Conservation (phyloP, 35 echinoderm and acorn worm genomes). For the Ptychodera flava region DNA sequence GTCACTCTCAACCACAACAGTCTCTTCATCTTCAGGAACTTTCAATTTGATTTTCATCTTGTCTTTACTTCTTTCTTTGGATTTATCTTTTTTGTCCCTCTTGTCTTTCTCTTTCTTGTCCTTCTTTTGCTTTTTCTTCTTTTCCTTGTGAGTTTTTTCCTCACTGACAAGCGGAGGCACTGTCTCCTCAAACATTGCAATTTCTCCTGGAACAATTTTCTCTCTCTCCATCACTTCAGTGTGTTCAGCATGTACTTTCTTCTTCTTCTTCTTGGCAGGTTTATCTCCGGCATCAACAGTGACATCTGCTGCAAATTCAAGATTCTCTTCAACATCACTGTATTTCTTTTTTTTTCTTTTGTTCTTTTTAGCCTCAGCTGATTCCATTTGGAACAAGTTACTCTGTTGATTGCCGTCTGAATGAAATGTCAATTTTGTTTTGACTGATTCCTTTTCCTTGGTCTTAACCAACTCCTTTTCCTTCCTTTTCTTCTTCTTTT, state of each 20-base stretch:
- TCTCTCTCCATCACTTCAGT: neutral
- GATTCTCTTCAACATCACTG: neutral
- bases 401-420: neutral
- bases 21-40: neutral
- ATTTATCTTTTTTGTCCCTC: neutral
- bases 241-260: neutral
- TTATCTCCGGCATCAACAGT: neutral
- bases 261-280: neutral
- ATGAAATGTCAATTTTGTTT: neutral
- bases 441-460: neutral
- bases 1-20: neutral
- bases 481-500: neutral
- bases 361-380: neutral
- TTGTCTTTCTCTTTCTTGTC: slow-evolving; percentile 4
- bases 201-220: neutral
- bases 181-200: neutral
- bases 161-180: slow-evolving; percentile 3
- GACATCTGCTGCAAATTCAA: neutral
- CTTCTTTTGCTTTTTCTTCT: slow-evolving; percentile 13
- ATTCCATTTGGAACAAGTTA: neutral
- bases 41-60: neutral
- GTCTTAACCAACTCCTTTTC: neutral
- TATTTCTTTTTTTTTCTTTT: slow-evolving; percentile 7
- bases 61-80: neutral
- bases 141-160: slow-evolving; percentile 6